Conservation (phyloP, 1,140 invertebrate genomes). For the Manduca sexta region DNA sequence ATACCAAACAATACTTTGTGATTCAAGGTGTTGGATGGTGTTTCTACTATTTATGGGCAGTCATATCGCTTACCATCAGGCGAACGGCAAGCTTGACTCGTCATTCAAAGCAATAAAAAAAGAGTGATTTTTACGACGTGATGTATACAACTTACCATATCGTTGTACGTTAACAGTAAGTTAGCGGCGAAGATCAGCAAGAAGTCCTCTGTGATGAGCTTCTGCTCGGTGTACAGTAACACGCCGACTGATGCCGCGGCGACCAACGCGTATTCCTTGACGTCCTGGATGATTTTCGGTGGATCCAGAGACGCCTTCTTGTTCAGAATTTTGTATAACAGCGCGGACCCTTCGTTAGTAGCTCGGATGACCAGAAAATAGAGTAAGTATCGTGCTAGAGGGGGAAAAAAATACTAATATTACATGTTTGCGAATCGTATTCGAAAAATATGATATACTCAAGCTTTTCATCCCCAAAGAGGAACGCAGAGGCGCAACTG, state of each 20-base stretch:
- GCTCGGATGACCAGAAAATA: not conserved
- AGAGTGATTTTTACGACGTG: not conserved
- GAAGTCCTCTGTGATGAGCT: conserved; percentile 29
- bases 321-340: not conserved
- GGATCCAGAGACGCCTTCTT: conserved; percentile 6
- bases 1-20: too few relatives aligned
- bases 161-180: conserved; percentile 29
- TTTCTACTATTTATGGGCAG: too few relatives aligned
- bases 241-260: conserved; percentile 12
- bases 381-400: not conserved
- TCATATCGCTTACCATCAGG: too few relatives aligned
- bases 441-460: too few relatives aligned
- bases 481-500: too few relatives aligned
- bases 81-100: too few relatives aligned
- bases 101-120: too few relatives aligned
- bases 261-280: conserved; percentile 14
- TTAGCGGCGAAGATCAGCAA: conserved; percentile 30
- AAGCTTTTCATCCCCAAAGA: too few relatives aligned
- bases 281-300: conserved; percentile 4
- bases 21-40: too few relatives aligned
- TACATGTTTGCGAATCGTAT: too few relatives aligned
- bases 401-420: too few relatives aligned
- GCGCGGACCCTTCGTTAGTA: not conserved
- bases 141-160: conserved; percentile 25
- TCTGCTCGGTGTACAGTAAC: conserved; percentile 25